phyloP scores from a whole-genome alignment of 2,113 vertebrate genomes.

The Eudyptes chrysolophus region DNA sequence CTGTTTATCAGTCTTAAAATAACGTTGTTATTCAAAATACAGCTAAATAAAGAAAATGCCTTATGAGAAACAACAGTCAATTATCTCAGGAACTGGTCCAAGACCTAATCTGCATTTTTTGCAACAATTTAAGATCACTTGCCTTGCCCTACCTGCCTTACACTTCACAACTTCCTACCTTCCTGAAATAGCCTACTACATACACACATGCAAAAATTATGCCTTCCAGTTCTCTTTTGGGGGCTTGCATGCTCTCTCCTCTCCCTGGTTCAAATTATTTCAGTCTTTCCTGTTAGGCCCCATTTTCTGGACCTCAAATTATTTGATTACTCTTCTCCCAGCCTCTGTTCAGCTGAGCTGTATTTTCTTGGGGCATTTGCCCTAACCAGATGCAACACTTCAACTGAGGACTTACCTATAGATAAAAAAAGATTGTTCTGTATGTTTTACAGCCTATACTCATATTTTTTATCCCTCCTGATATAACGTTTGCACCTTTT shows the following conservation, averaged over 20 bases:
- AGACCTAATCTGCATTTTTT: background rate
- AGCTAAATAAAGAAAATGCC: background rate
- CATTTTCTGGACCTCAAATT: background rate
- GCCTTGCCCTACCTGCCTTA: background rate
- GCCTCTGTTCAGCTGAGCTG: background rate
- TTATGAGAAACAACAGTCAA: background rate
- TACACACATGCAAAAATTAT: background rate
- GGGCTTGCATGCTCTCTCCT: background rate
- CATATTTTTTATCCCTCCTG: background rate
- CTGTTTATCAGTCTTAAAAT: background rate
- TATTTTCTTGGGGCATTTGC: background rate
- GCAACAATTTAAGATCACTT: background rate
- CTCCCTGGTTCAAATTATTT: background rate
- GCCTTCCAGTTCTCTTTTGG: background rate
- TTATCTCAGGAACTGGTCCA: background rate
- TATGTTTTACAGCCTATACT: background rate
- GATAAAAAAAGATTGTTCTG: background rate
- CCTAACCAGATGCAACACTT: background rate
- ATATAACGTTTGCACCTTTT: background rate
- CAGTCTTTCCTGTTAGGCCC: background rate
- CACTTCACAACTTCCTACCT: background rate
- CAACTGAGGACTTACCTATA: background rate
- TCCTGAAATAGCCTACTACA: background rate
- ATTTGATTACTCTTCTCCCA: background rate
- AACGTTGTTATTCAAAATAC: background rate